phyloP scores from a whole-genome alignment of 2,888 invertebrate species.

The Stenodema calcarata region DNA sequence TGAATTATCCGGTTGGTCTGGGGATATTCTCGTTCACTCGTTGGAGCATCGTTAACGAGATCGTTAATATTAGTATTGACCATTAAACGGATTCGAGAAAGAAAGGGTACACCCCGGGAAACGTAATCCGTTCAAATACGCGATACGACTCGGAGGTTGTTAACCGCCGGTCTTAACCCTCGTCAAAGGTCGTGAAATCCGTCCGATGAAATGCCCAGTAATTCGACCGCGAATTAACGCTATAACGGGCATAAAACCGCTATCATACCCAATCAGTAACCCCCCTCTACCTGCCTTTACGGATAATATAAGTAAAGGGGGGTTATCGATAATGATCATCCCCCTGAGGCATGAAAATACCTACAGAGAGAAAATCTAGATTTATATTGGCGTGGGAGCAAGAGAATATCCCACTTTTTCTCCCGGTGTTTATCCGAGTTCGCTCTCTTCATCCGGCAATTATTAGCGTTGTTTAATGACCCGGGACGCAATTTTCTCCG shows the following conservation, averaged over 20 bases:
- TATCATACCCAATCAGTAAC: not conserved
- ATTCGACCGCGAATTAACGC: not conserved
- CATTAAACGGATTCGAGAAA: not conserved
- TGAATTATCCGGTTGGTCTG: too few relatives aligned
- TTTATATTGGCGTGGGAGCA: not conserved
- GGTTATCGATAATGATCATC: not conserved
- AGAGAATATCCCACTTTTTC: not conserved
- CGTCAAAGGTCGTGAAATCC: not conserved
- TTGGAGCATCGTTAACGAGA: not conserved
- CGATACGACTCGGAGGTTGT: not conserved
- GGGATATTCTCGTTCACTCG: too few relatives aligned
- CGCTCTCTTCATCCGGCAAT: not conserved
- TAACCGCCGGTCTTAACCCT: not conserved
- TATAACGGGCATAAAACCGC: not conserved
- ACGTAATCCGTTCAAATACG: not conserved
- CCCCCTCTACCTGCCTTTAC: not conserved
- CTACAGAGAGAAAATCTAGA: not conserved
- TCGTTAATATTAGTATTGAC: not conserved
- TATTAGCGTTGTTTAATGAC: not conserved
- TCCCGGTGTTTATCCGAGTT: not conserved
- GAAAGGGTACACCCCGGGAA: not conserved
- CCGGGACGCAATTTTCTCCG: not conserved
- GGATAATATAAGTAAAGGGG: not conserved
- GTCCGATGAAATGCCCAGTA: not conserved
- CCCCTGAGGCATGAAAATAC: not conserved